Evolutionary conservation across 2,113 vertebrate genomes (phyloP), one percentile per base, ranked within the genome.

Genomic region (Pseudorhombus dupliciocellatus): DNA sequence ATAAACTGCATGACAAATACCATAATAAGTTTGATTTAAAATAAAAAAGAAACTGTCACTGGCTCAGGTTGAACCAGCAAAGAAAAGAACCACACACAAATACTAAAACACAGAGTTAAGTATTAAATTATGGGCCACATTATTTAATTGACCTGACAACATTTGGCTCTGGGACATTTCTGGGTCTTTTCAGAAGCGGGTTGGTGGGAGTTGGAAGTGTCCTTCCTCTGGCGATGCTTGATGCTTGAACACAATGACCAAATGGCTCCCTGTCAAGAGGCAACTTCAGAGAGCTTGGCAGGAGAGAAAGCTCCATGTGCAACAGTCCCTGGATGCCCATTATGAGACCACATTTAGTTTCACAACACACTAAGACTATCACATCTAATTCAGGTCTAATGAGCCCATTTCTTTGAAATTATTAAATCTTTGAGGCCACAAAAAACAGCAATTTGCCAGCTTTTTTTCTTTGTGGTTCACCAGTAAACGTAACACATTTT

Each of bases 241-340:
- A 72, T 55, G n/a, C n/a, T n/a, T n/a, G 55, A 82, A 70, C 66
- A 53, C 66, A 76, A 31, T 71, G 26, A 68, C 66, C 66, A 75
- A 64, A 71, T 74, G 48, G 70, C 58, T 21, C 37, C 7, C 22
- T 51, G 71, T 64, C 66, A 67, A 40, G 20, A 76, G 44, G 12
- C 52, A 50, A 60, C 68, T 51, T 70, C 63, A 61, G 42, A 73
- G 68, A 59, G 61, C 46, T 73, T 77, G 73, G 84, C 56, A 71
- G 46, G 8, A 51, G 65, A 62, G 11, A 22, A 54, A 70, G 25
- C 51, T 40, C 10, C 10, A 24, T 65, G 51, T 65, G 44, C 31
- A 59, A 51, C 21, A 58, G 44, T 79, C 73, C 30, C 80, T 71
- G 52, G 50, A 40, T 22, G 34, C 25, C 57, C 16, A 67, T 73